Percentiles rank a stretch among this genome's conserved stretches.
phyloP scores from a whole-genome alignment of 53 echinoderm and acorn worm genomes.

The Stichopus horrens region DNA sequence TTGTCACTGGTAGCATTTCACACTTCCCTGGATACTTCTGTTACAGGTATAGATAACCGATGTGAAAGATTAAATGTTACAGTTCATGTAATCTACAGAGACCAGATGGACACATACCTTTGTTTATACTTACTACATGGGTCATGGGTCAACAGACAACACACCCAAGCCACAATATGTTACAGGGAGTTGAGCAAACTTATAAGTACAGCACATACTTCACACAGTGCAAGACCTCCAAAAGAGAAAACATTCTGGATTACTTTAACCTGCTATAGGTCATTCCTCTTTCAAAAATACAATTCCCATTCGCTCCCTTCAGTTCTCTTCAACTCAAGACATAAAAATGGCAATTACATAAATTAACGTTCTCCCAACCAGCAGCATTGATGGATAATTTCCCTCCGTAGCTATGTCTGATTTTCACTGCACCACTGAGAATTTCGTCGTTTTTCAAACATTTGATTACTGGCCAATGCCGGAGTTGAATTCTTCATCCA shows the following conservation, averaged over 20 bases:
- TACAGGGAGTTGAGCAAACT: background rate
- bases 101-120: too few relatives aligned
- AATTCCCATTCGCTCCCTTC: background rate
- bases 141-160: too few relatives aligned
- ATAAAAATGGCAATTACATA: background rate
- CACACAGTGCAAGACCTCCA: background rate
- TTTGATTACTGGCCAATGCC: too few relatives aligned
- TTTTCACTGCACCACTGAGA: background rate
- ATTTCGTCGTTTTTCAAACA: too few relatives aligned
- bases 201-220: background rate
- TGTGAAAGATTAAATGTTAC: too few relatives aligned
- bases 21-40: too few relatives aligned
- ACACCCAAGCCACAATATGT: too few relatives aligned
- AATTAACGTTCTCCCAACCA: background rate
- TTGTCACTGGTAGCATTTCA: too few relatives aligned
- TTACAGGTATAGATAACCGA: too few relatives aligned
- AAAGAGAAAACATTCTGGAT: background rate
- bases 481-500: too few relatives aligned
- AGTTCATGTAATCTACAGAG: too few relatives aligned
- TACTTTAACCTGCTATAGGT: background rate
- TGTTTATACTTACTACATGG: too few relatives aligned
- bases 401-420: background rate
- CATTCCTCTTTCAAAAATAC: background rate
- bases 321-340: background rate
- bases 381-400: background rate